Evolutionary conservation across 2,113 vertebrate genomes (phyloP), one percentile per base, ranked within the genome.

Genomic region (Dicaeum eximium): DNA sequence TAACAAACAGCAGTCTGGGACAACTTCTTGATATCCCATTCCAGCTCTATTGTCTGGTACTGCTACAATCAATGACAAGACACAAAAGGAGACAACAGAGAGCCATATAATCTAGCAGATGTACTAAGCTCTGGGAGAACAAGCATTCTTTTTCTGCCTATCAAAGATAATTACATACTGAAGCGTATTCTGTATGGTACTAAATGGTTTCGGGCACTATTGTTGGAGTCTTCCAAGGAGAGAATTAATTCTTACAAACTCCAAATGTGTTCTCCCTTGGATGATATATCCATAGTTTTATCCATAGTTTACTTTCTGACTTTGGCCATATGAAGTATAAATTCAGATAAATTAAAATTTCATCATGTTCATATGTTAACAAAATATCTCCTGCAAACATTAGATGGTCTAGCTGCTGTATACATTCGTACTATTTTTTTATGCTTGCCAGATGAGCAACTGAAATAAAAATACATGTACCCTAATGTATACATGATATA

Each of bases 111-210:
- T 86, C 70, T 37, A 93, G 57, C 93, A 96, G 93, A 91, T 93
- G 85, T 56, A 64, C 74, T 24, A 56, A 94, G 15, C 82, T 81
- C 79, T 31, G 33, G 31, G 82, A 94, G 90, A 88, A 94, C 14
- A 73, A 78, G 66, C 21, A 40, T 69, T 92, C 40, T 85, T 93
- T 48, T 94, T 60, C 86, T 90, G 70, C 51, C 90, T 69, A 88
- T 85, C 93, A 94, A 85, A 95, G 85, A 94, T 93, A 96, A 96
- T 96, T 88, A 82, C 66, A 95, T 57, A 57, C 37, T 65, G 42
- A 92, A 93, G 50, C 0, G 0, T 72, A 50, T 61, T 82, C 90
- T 61, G 71, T 47, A 64, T 27, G 42, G 74, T 50, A 88, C 74
- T 78, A 86, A 85, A 90, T 65, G 40, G 48, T 74, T 88, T 90